Percentiles rank a stretch among this genome's conserved stretches.
phyloP scores from a whole-genome alignment of 2,888 invertebrate genomes.

The Macaria notata region DNA sequence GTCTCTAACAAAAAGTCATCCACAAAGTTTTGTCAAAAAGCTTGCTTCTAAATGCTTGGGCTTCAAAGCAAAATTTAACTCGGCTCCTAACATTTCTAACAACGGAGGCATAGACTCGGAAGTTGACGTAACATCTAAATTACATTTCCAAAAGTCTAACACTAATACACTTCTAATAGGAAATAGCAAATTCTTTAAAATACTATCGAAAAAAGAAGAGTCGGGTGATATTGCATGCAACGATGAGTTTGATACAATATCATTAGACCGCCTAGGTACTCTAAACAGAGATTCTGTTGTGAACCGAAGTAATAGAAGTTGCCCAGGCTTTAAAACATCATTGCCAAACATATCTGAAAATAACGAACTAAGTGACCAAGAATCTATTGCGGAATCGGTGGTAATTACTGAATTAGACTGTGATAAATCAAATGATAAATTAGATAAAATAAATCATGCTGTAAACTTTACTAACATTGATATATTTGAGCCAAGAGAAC shows the following conservation, averaged over 20 bases:
- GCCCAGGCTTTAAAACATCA: conserved; percentile 75
- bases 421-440: conserved; percentile 40
- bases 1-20: conserved; percentile 68
- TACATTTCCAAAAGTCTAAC: conserved; percentile 54
- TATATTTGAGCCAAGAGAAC: conserved; percentile 66
- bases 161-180: conserved; percentile 68
- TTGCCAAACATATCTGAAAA: conserved; percentile 76
- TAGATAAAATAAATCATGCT: conserved; percentile 48
- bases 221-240: conserved; percentile 72
- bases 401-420: conserved; percentile 48
- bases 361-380: conserved; percentile 65
- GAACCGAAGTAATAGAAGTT: conserved; percentile 75
- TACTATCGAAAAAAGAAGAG: conserved; percentile 72
- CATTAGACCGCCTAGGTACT: conserved; percentile 68
- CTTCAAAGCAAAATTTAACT: conserved; percentile 75
- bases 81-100: conserved; percentile 78
- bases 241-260: conserved; percentile 77
- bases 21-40: conserved; percentile 78
- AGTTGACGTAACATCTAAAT: conserved; percentile 60
- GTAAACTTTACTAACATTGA: conserved; percentile 54
- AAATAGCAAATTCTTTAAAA: conserved; percentile 77
- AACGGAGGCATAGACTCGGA: conserved; percentile 57
- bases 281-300: conserved; percentile 71
- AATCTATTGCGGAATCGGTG: conserved; percentile 56
- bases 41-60: conserved; percentile 80